Evolutionary conservation across 1,140 invertebrate species (phyloP).

Genomic region (Dryas iulia): DNA sequence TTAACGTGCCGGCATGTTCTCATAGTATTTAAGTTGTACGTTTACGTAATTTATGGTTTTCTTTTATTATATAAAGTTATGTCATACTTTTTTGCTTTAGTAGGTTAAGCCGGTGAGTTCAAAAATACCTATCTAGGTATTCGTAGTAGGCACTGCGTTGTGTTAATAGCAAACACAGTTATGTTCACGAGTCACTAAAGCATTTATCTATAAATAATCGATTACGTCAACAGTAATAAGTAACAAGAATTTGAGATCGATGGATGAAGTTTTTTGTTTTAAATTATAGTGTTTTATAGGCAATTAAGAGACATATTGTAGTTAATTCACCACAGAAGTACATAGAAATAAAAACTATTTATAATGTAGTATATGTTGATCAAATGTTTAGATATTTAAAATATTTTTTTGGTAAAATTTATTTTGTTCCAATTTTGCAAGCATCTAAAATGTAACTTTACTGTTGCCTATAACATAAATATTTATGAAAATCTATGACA

Average conservation of each 20-base stretch:
- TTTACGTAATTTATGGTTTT: neutral
- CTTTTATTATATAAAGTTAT: no score
- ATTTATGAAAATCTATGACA: neutral
- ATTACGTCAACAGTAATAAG: conserved; percentile 4
- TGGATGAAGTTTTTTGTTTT: neutral
- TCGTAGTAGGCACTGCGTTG: neutral
- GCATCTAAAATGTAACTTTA: neutral
- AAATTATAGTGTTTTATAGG: neutral
- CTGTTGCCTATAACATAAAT: neutral
- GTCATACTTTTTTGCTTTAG: neutral
- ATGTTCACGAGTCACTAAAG: neutral
- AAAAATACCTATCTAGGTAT: neutral
- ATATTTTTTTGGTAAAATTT: no score
- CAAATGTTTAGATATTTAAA: no score
- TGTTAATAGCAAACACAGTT: neutral
- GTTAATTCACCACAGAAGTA: neutral
- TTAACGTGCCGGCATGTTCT: conserved; percentile 15
- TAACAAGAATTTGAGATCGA: neutral
- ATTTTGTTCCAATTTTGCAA: neutral
- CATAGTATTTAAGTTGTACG: conserved; percentile 4
- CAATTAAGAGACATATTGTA: neutral
- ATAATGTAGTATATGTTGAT: neutral
- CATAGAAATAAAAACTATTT: neutral
- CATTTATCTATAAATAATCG: conserved; percentile 3
- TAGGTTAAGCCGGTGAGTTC: neutral